phyloP scores from a whole-genome alignment of 2,113 vertebrate genomes.

The Clarias gariepinus region DNA sequence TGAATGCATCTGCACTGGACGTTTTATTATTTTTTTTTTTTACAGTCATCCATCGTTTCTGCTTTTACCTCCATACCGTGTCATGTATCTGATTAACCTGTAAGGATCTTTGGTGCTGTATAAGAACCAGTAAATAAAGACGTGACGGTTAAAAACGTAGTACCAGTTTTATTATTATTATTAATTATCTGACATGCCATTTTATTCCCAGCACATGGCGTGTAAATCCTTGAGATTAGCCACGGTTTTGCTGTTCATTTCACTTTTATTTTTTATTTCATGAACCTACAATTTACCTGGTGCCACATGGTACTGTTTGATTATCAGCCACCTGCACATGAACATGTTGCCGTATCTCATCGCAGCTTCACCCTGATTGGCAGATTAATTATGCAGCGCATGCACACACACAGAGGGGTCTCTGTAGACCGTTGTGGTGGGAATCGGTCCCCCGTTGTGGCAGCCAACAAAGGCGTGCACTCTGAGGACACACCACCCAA shows the following conservation, averaged over 20 bases:
- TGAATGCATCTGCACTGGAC: conserved; percentile 58
- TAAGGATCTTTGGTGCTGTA: conserved; percentile 5
- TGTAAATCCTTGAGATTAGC: neutral
- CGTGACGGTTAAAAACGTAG: conserved; percentile 6
- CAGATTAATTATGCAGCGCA: conserved; percentile 74
- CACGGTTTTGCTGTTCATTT: neutral
- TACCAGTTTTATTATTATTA: neutral
- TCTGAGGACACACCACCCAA: conserved; percentile 33
- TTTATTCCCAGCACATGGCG: neutral
- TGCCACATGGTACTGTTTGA: conserved; percentile 53
- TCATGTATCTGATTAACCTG: conserved; percentile 60
- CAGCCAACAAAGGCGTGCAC: conserved; percentile 56
- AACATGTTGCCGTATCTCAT: conserved; percentile 60
- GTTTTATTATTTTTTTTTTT: conserved; percentile 42
- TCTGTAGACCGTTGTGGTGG: conserved; percentile 52
- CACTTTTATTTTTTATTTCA: neutral
- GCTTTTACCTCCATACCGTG: conserved; percentile 54
- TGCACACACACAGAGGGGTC: conserved; percentile 65
- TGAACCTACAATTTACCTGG: conserved; percentile 56
- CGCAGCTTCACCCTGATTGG: conserved; percentile 69
- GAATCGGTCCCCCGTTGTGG: conserved; percentile 59
- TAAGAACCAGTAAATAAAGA: conserved; percentile 32
- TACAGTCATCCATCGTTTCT: conserved; percentile 49
- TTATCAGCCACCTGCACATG: conserved; percentile 56
- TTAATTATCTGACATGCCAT: neutral